Conservation (phyloP, 2,888 invertebrate genomes). For the Parnassius smintheus region DNA sequence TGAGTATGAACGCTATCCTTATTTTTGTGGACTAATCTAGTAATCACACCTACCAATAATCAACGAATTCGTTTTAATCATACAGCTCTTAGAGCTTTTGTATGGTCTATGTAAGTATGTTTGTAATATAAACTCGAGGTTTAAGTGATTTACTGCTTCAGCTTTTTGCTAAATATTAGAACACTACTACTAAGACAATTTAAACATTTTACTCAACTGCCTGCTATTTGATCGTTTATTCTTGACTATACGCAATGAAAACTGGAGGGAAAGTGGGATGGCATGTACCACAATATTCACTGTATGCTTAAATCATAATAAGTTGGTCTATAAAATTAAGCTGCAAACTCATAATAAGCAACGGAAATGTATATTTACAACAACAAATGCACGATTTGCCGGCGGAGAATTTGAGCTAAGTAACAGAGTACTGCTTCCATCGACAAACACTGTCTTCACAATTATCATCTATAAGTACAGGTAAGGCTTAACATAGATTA, state of each 20-base stretch:
- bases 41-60: neutral
- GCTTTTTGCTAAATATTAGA: too few relatives aligned
- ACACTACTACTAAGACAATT: too few relatives aligned
- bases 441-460: slow-evolving; percentile 3
- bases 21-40: slow-evolving; percentile 6
- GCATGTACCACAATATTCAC: neutral
- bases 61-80: too few relatives aligned
- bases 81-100: neutral
- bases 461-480: slow-evolving; percentile 8
- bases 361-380: slow-evolving; percentile 22
- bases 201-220: too few relatives aligned
- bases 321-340: neutral
- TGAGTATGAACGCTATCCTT: too few relatives aligned
- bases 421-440: slow-evolving; percentile 2
- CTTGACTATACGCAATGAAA: slow-evolving; percentile 19
- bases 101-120: slow-evolving; percentile 6
- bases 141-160: too few relatives aligned
- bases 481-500: slow-evolving; percentile 19
- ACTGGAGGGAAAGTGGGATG: neutral
- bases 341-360: slow-evolving; percentile 1
- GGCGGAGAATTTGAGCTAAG: slow-evolving; percentile 3
- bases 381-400: slow-evolving; percentile 10
- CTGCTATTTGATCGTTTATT: too few relatives aligned
- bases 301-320: neutral
- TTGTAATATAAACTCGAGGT: slow-evolving; percentile 15